Evolutionary conservation across 2,113 vertebrate genomes (phyloP), one percentile per base, ranked within the genome.

Genomic region (Dipodomys merriami): DNA sequence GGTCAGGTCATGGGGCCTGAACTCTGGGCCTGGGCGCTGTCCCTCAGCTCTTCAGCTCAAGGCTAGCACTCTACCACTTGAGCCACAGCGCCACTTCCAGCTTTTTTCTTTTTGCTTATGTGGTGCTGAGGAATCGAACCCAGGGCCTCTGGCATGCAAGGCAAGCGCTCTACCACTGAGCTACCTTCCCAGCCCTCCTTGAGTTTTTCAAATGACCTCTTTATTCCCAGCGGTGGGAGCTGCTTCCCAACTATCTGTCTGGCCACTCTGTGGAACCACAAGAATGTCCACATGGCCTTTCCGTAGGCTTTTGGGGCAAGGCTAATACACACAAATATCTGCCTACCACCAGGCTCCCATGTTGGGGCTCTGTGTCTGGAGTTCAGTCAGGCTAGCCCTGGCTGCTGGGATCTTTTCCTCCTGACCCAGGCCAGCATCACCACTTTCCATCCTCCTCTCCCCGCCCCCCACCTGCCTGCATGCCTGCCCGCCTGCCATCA

Each of bases 161-260:
- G n/a, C n/a, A n/a, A n/a, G n/a, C n/a, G n/a, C n/a, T n/a, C n/a
- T n/a, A n/a, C n/a, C n/a, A n/a, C n/a, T n/a, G n/a, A n/a, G n/a
- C n/a, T n/a, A n/a, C n/a, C n/a, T n/a, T n/a, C n/a, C n/a, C n/a
- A n/a, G n/a, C n/a, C n/a, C 23, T 85, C 49, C 49, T 53, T 77
- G 13, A 79, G 0, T 88, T 94, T 96, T 95, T 83, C 15, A 46
- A 93, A 94, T 91, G 80, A 71, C 57, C 25, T 79, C 90, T 89
- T 60, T 91, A 95, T 95, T 82, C 69, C 46, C 73, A 73, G 30
- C 35, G 27, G 6, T 27, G 19, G 88, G 44, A 94, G 65, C 49
- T 79, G 35, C 60, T 95, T 72, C 53, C 19, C 10, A 39, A 39
- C 39, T 39, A 27, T 64, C 57, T 62, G 62, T 93, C 30, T 93